Percentiles rank a stretch among this genome's conserved stretches.
phyloP scores from a whole-genome alignment of 1,140 invertebrate species.

The Trichoplusia ni region DNA sequence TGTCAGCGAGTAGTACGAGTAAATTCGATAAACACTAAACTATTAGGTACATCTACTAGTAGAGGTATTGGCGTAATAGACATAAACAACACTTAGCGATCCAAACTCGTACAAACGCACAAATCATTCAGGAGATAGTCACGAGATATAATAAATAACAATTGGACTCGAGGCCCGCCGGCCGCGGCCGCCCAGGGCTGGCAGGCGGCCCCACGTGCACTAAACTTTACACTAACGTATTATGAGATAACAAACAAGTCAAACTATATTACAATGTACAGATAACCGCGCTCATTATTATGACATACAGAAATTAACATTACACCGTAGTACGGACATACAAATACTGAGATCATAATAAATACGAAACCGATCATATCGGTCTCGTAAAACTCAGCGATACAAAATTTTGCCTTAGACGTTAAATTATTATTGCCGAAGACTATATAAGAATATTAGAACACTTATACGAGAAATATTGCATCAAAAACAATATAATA shows the following conservation, averaged over 20 bases:
- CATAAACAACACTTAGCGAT: slow-evolving; percentile 53
- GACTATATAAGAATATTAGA: slow-evolving; percentile 22
- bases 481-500: slow-evolving; percentile 25
- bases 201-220: slow-evolving; percentile 2
- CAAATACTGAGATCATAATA: slow-evolving; percentile 50
- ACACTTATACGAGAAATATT: slow-evolving; percentile 22
- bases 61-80: slow-evolving; percentile 71
- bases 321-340: slow-evolving; percentile 23
- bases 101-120: slow-evolving; percentile 34
- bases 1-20: slow-evolving; percentile 72
- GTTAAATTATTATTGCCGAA: slow-evolving; percentile 40
- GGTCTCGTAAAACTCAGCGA: slow-evolving; percentile 36
- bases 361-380: slow-evolving; percentile 41
- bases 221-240: background rate
- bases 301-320: slow-evolving; percentile 17
- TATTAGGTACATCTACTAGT: slow-evolving; percentile 70
- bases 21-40: slow-evolving; percentile 79
- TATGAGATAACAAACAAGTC: slow-evolving; percentile 17
- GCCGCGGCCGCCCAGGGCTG: background rate
- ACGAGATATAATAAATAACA: slow-evolving; percentile 27
- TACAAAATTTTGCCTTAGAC: slow-evolving; percentile 38
- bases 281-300: slow-evolving; percentile 15
- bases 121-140: slow-evolving; percentile 27
- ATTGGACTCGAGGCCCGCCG: background rate
- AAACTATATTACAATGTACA: slow-evolving; percentile 17